phyloP scores from a whole-genome alignment of 2,113 vertebrate species.

The Gorsachius goisagi region DNA sequence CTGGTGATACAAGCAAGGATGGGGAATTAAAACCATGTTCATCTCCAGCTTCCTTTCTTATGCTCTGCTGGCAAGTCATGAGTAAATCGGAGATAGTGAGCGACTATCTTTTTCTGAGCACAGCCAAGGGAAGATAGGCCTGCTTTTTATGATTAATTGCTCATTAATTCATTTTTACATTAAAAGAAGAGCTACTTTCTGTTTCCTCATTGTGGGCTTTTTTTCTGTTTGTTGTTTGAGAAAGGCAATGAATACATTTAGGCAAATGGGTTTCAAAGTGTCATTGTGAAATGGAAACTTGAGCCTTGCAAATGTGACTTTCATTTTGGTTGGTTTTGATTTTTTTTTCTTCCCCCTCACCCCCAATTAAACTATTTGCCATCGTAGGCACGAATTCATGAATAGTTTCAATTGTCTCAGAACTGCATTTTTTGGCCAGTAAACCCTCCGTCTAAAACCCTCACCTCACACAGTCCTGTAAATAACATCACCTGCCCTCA shows the following conservation, averaged over 20 bases:
- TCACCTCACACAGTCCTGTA: background rate
- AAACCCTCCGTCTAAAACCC: background rate
- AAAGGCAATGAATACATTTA: conserved; percentile 9
- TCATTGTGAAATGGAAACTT: conserved; percentile 16
- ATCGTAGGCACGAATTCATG: background rate
- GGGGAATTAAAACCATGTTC: background rate
- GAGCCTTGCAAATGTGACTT: conserved; percentile 19
- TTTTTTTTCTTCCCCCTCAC: background rate
- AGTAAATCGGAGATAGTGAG: background rate
- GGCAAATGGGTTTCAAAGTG: conserved; percentile 13
- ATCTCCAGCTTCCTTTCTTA: background rate
- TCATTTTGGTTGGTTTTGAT: background rate
- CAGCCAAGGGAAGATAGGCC: background rate
- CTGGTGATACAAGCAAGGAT: background rate
- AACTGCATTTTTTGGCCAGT: background rate
- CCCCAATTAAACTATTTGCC: background rate
- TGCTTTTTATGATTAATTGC: conserved; percentile 14
- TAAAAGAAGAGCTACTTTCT: background rate
- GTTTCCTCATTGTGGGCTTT: background rate
- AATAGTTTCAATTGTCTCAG: background rate
- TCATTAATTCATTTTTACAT: conserved; percentile 40
- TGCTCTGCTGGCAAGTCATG: fast-evolving
- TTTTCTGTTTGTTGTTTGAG: background rate
- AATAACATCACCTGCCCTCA: background rate
- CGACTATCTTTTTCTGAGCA: background rate